Evolutionary conservation across 2,797 vertebrate species (phyloP).

Genomic region (Peromyscus melanophrys): DNA sequence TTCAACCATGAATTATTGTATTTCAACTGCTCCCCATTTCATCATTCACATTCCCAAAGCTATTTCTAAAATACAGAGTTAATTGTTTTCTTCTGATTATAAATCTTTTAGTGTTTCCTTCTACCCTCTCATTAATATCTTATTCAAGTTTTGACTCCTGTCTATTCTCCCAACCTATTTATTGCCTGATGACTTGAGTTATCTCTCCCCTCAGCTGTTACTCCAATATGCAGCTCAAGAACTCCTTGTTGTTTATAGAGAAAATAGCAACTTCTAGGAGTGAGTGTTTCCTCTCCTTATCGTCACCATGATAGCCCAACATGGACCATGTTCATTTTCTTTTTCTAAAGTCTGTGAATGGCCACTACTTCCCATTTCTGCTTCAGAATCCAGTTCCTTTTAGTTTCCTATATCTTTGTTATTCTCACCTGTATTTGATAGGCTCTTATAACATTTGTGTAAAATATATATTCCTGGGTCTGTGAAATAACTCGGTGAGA

Average conservation of each 20-base stretch:
- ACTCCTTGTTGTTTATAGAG: neutral
- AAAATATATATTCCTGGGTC: neutral
- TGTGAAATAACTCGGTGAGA: no score
- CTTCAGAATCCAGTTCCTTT: neutral
- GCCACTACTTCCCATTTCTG: neutral
- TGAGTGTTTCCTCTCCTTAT: neutral
- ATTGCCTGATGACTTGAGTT: neutral
- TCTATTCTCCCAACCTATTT: neutral
- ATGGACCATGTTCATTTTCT: no score
- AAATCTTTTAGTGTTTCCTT: neutral
- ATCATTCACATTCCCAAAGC: neutral
- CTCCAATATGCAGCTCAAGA: neutral
- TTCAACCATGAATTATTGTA: neutral
- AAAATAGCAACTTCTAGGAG: neutral
- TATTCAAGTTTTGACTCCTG: neutral
- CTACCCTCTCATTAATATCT: neutral
- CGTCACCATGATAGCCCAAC: neutral
- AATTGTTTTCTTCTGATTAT: neutral
- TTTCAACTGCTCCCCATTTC: neutral
- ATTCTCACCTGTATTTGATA: neutral
- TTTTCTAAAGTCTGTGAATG: neutral
- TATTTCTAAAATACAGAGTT: constrained; percentile 2
- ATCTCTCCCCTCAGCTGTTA: neutral
- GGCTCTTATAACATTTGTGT: neutral
- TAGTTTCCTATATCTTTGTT: neutral